These are phyloP conservation scores for Hyperoplus lanceolatus DNA, from an alignment of 2,797 vertebrate species.

Conservation along the genomic window DNA sequence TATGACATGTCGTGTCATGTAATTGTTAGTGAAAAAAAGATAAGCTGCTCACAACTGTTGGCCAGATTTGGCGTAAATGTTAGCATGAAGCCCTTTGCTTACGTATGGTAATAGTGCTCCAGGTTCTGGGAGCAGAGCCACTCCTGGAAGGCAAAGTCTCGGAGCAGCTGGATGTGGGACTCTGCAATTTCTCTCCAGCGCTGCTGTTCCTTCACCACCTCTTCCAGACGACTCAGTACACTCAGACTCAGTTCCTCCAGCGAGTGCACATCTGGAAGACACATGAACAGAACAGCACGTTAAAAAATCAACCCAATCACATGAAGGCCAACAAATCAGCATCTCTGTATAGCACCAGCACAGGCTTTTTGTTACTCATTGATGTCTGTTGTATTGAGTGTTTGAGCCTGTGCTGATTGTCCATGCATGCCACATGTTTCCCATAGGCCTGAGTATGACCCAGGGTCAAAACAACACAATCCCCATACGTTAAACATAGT, in stretches of 20 bases:
- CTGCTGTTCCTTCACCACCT: constrained; percentile 84
- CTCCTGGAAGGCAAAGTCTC: constrained; percentile 90
- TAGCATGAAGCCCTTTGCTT: constrained; percentile 63
- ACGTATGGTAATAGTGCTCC: constrained; percentile 88
- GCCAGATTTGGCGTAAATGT: constrained; percentile 19
- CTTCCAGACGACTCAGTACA: constrained; percentile 85
- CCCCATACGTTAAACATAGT: constrained; percentile 11
- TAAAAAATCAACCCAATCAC: constrained; percentile 20
- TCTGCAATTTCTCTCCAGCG: constrained; percentile 85
- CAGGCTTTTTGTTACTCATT: constrained; percentile 13
- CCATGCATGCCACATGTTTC: constrained; percentile 7
- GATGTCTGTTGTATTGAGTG: constrained; percentile 25
- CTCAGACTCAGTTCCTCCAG: constrained; percentile 89
- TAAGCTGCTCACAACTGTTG: constrained; percentile 7
- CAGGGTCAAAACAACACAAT: constrained; percentile 14
- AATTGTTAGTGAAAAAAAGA: constrained; percentile 6
- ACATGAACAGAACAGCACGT: constrained; percentile 40
- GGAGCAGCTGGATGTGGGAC: constrained; percentile 85
- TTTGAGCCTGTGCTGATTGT: constrained; percentile 38
- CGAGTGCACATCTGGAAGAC: constrained; percentile 86
- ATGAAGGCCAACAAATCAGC: constrained; percentile 35
- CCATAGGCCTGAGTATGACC: constrained; percentile 20
- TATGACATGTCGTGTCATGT: constrained; percentile 33
- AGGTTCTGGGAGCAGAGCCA: constrained; percentile 89
- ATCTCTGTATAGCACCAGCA: constrained; percentile 19